Conservation (phyloP, 2,797 vertebrate species). For the Serranus cabrilla region DNA sequence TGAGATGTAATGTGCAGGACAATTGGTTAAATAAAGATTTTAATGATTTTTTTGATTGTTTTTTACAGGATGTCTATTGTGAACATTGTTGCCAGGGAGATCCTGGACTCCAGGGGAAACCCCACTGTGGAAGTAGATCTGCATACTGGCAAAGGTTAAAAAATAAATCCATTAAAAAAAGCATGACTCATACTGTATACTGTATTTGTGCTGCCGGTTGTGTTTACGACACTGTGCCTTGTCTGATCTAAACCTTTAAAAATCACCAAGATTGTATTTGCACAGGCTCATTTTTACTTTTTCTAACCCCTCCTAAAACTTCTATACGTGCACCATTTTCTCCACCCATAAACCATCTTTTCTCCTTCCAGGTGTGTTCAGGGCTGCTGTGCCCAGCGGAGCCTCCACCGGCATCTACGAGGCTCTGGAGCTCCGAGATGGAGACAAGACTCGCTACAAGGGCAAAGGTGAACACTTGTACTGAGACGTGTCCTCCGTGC, state of each 20-base stretch:
- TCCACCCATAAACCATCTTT: conserved; percentile 8
- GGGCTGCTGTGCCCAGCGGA: conserved; percentile 92
- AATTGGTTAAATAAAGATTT: conserved; percentile 2
- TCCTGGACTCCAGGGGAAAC: conserved; percentile 91
- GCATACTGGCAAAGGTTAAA: conserved; percentile 86
- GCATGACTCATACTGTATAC: neutral
- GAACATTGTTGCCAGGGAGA: conserved; percentile 90
- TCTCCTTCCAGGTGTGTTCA: conserved; percentile 83
- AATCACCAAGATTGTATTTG: neutral
- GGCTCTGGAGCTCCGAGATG: conserved; percentile 91
- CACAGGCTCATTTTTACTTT: neutral
- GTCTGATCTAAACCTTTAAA: neutral
- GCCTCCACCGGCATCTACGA: conserved; percentile 93
- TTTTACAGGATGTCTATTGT: conserved; percentile 88
- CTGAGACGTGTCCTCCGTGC: neutral
- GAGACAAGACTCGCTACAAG: conserved; percentile 89
- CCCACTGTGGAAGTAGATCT: conserved; percentile 92
- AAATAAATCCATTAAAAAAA: neutral
- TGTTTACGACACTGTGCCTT: neutral
- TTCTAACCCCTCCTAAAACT: neutral
- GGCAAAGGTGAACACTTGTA: conserved; percentile 77
- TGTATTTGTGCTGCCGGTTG: neutral
- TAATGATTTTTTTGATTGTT: neutral
- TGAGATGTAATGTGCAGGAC: neutral
- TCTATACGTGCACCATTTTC: neutral